These are phyloP conservation scores for Megaceryle alcyon DNA, from an alignment of 2,797 vertebrate species.

Conservation along the genomic window DNA sequence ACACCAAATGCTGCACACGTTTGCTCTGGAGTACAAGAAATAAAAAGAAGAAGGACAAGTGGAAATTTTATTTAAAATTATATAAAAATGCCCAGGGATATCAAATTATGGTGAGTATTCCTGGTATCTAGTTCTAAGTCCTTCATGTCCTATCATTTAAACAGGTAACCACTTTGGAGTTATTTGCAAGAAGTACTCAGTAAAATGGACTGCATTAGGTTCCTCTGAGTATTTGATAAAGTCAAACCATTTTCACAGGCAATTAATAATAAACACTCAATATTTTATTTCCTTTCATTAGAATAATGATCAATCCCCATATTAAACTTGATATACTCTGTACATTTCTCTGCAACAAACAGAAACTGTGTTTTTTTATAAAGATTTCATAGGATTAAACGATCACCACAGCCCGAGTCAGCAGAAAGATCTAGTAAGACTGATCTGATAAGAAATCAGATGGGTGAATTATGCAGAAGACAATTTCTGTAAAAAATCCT, in stretches of 20 bases:
- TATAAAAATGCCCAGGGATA: neutral
- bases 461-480: slow-evolving; percentile 19
- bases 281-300: neutral
- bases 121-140: neutral
- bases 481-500: neutral
- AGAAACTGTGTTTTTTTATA: neutral
- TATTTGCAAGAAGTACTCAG: neutral
- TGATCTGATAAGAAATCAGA: slow-evolving; percentile 3
- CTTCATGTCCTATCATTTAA: neutral
- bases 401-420: neutral
- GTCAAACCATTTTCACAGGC: neutral
- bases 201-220: neutral
- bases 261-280: neutral
- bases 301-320: neutral
- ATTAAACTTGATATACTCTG: neutral
- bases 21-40: neutral
- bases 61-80: neutral
- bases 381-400: neutral
- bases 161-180: neutral
- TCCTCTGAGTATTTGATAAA: neutral
- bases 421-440: neutral
- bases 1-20: neutral
- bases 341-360: neutral
- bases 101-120: neutral
- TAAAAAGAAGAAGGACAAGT: neutral